Evolutionary conservation across 2,797 vertebrate genomes (phyloP).

Genomic region (Pangasius mekongensis): DNA sequence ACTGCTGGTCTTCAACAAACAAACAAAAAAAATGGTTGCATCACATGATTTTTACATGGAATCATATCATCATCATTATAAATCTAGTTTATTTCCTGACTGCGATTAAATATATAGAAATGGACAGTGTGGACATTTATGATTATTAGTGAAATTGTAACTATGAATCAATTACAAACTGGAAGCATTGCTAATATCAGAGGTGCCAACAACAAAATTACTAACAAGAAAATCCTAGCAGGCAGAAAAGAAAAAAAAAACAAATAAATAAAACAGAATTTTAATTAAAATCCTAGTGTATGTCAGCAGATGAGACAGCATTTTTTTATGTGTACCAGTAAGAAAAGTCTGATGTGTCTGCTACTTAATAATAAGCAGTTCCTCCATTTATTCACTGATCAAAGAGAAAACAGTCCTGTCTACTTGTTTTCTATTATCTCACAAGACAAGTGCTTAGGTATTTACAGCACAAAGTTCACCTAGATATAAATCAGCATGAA

Average conservation of each 20-base stretch:
- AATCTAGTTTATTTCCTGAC: not conserved
- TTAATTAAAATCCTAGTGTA: not conserved
- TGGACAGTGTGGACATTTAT: not conserved
- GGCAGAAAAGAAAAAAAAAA: not conserved
- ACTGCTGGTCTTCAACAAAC: not conserved
- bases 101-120: not conserved
- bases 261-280: too few relatives aligned
- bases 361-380: not conserved
- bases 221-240: not conserved
- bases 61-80: not conserved
- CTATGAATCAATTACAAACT: not conserved
- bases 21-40: not conserved
- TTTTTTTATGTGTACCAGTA: not conserved
- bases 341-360: not conserved
- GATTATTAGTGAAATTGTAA: not conserved
- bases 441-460: not conserved
- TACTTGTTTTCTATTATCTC: not conserved
- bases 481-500: not conserved
- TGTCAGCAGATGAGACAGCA: not conserved
- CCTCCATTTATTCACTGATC: not conserved
- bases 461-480: not conserved
- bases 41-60: not conserved
- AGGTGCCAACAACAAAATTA: not conserved
- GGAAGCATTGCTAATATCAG: not conserved
- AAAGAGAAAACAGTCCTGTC: not conserved